phyloP scores from a whole-genome alignment of 2,113 vertebrate species.

The Phocoena sinus region DNA sequence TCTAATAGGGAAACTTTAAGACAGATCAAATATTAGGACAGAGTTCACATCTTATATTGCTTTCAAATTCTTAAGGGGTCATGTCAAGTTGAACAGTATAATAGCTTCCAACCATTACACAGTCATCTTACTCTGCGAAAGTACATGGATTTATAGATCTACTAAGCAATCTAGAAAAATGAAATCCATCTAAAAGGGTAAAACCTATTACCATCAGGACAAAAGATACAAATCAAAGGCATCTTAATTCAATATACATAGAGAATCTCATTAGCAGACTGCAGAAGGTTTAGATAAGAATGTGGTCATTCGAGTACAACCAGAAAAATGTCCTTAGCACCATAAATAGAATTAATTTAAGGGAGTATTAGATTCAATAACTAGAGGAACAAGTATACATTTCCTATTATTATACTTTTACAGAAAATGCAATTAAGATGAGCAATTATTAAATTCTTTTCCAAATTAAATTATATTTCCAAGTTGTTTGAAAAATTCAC shows the following conservation, averaged over 20 bases:
- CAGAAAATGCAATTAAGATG: background rate
- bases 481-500: background rate
- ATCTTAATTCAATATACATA: constrained; percentile 32
- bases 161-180: constrained; percentile 61
- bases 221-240: constrained; percentile 52
- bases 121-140: constrained; percentile 60
- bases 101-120: constrained; percentile 31
- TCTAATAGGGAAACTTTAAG: constrained; percentile 39
- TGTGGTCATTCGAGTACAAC: background rate
- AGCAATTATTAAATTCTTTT: background rate
- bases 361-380: constrained; percentile 49
- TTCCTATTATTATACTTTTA: background rate
- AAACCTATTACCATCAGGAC: background rate
- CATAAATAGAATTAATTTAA: background rate
- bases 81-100: constrained; percentile 63
- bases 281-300: constrained; percentile 32
- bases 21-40: constrained; percentile 64
- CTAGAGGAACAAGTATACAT: background rate
- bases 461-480: background rate
- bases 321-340: constrained; percentile 60
- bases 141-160: constrained; percentile 52
- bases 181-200: constrained; percentile 46
- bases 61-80: constrained; percentile 66
- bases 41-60: constrained; percentile 58
- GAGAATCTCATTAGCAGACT: constrained; percentile 24